phyloP scores from a whole-genome alignment of 37 sponge, comb jelly and placozoan species.

The Cliona cf. orientalis region DNA sequence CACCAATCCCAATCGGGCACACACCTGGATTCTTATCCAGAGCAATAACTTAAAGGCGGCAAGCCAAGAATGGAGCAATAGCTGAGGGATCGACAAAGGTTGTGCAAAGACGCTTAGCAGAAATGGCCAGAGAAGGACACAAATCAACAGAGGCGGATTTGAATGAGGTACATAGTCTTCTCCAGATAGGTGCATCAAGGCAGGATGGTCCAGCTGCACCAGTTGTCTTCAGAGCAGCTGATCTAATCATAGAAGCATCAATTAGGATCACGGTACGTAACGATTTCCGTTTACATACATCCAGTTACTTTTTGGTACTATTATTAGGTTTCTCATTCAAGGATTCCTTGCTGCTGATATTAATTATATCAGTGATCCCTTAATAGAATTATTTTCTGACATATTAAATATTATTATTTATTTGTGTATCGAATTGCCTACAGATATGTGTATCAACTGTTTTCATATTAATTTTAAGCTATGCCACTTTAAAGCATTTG shows the following conservation, averaged over 20 bases:
- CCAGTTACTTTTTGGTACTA: too few relatives aligned
- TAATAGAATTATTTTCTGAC: too few relatives aligned
- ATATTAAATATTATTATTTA: too few relatives aligned
- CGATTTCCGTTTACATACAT: too few relatives aligned
- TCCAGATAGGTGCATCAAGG: slow-evolving; percentile 39
- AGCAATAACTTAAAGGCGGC: slow-evolving; percentile 62
- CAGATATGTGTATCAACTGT: too few relatives aligned
- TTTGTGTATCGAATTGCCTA: too few relatives aligned
- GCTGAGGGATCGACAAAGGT: slow-evolving; percentile 37
- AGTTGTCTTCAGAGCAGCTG: slow-evolving; percentile 18
- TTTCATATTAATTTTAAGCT: too few relatives aligned
- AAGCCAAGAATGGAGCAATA: slow-evolving; percentile 28
- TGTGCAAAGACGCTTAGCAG: slow-evolving; percentile 36
- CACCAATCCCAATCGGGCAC: slow-evolving; percentile 66
- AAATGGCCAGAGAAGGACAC: slow-evolving; percentile 38
- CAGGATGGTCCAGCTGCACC: slow-evolving; percentile 57
- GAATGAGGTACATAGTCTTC: slow-evolving; percentile 53
- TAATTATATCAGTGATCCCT: too few relatives aligned
- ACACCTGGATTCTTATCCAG: slow-evolving; percentile 63
- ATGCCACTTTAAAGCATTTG: too few relatives aligned
- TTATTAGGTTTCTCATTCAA: too few relatives aligned
- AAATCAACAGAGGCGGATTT: slow-evolving; percentile 26
- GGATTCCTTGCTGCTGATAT: too few relatives aligned
- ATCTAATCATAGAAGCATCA: slow-evolving; percentile 13
- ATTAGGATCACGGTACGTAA: too few relatives aligned